These are phyloP conservation scores for Machaerirhynchus nigripectus DNA, from an alignment of 2,113 vertebrate genomes.

Conservation along the genomic window DNA sequence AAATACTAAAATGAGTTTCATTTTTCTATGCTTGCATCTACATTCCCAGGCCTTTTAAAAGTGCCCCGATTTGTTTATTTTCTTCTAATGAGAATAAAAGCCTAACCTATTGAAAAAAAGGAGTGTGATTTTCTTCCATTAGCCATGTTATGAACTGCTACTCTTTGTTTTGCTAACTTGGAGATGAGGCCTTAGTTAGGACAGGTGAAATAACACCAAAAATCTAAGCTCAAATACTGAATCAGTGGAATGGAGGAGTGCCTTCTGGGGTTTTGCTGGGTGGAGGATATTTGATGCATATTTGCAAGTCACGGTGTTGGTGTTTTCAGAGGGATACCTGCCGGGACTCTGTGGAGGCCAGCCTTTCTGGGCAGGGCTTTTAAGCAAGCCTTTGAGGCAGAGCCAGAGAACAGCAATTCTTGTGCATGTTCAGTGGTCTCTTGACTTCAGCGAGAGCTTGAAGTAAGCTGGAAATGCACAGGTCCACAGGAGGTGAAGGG, in stretches of 20 bases:
- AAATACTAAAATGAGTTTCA: not conserved
- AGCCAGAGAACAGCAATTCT: not conserved
- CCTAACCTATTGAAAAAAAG: not conserved
- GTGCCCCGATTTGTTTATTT: not conserved
- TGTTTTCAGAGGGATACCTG: not conserved
- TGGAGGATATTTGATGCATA: not conserved
- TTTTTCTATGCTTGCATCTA: not conserved
- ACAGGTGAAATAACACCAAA: not conserved
- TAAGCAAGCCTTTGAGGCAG: not conserved
- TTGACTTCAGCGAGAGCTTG: not conserved
- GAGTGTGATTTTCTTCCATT: not conserved
- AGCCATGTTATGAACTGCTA: not conserved
- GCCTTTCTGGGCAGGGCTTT: not conserved
- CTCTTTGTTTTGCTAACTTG: not conserved
- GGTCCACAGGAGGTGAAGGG: not conserved
- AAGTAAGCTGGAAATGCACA: not conserved
- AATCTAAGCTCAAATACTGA: not conserved
- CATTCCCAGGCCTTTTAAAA: not conserved
- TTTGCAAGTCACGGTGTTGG: not conserved
- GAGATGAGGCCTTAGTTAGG: not conserved
- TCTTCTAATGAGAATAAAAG: not conserved
- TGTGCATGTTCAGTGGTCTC: not conserved
- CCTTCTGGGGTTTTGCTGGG: not conserved
- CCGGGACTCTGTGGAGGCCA: rapidly evolving
- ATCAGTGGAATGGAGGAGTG: not conserved